Evolutionary conservation across 2,797 vertebrate species (phyloP).

Genomic region (Gallirallus australis): DNA sequence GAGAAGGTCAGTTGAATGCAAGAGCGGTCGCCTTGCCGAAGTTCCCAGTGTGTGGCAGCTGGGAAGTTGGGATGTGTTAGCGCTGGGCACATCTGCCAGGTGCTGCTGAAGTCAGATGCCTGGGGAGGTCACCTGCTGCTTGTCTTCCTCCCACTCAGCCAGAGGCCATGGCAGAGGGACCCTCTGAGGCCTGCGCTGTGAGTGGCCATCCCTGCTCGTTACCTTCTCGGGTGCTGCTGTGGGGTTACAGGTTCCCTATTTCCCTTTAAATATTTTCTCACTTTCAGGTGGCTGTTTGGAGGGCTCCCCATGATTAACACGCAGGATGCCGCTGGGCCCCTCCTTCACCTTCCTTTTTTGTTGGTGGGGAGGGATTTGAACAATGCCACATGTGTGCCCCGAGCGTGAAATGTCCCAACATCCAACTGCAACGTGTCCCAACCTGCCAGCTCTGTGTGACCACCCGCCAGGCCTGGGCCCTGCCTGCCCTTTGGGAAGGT

Average conservation of each 20-base stretch:
- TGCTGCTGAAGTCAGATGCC: rapidly evolving
- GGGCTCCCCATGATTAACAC: rapidly evolving
- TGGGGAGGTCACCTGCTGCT: not conserved
- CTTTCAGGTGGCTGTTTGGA: rapidly evolving
- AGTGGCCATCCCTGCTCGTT: no score
- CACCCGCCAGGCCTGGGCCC: not conserved
- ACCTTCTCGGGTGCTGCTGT: not conserved
- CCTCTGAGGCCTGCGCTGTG: not conserved
- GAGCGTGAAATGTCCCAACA: rapidly evolving
- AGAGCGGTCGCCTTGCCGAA: not conserved
- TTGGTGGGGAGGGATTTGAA: not conserved
- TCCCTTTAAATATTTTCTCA: rapidly evolving
- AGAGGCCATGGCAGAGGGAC: no score
- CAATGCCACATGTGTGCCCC: rapidly evolving
- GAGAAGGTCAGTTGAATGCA: not conserved
- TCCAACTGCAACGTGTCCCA: rapidly evolving
- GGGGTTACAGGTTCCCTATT: not conserved
- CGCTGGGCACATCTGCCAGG: rapidly evolving
- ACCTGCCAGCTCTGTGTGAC: rapidly evolving
- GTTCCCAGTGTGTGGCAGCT: no score
- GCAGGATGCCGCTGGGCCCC: not conserved
- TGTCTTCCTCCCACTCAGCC: not conserved
- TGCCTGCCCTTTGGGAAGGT: not conserved
- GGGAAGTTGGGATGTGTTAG: not conserved
- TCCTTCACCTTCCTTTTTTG: not conserved